Conservation (phyloP, 2,888 invertebrate genomes). For the Acrocyrtus sp. region DNA sequence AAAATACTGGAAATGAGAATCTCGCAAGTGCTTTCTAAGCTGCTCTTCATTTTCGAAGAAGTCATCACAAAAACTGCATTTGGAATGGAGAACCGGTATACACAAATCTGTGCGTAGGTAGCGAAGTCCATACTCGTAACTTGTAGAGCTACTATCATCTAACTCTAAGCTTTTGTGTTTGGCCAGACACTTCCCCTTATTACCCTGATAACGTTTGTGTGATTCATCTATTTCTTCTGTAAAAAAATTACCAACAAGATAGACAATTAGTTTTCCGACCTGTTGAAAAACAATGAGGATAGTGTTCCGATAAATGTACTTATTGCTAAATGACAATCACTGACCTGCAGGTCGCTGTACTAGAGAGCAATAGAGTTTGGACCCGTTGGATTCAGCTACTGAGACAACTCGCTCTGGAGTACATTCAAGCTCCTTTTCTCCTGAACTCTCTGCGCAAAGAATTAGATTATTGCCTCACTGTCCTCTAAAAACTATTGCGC, state of each 20-base stretch:
- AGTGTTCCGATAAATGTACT: too few relatives aligned
- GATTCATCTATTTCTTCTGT: slow-evolving; percentile 1
- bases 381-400: slow-evolving; percentile 38
- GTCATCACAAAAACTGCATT: slow-evolving; percentile 48
- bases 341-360: slow-evolving; percentile 25
- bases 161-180: slow-evolving; percentile 51
- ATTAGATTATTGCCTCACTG: too few relatives aligned
- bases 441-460: slow-evolving; percentile 36
- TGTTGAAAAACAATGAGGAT: too few relatives aligned
- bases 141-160: slow-evolving; percentile 16
- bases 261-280: too few relatives aligned
- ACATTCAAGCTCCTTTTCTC: slow-evolving; percentile 32
- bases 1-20: slow-evolving; percentile 48
- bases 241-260: too few relatives aligned
- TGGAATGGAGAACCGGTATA: slow-evolving; percentile 36
- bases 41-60: slow-evolving; percentile 50
- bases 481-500: too few relatives aligned
- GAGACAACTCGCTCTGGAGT: slow-evolving; percentile 27
- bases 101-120: slow-evolving; percentile 48
- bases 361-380: slow-evolving; percentile 38
- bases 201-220: slow-evolving; percentile 30
- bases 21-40: slow-evolving; percentile 37
- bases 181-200: slow-evolving; percentile 6
- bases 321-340: too few relatives aligned
- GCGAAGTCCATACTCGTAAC: slow-evolving; percentile 6